Percentiles rank a stretch among this genome's conserved stretches.
phyloP scores from a whole-genome alignment of 1,140 invertebrate species.

The Papilio polyxenes region DNA sequence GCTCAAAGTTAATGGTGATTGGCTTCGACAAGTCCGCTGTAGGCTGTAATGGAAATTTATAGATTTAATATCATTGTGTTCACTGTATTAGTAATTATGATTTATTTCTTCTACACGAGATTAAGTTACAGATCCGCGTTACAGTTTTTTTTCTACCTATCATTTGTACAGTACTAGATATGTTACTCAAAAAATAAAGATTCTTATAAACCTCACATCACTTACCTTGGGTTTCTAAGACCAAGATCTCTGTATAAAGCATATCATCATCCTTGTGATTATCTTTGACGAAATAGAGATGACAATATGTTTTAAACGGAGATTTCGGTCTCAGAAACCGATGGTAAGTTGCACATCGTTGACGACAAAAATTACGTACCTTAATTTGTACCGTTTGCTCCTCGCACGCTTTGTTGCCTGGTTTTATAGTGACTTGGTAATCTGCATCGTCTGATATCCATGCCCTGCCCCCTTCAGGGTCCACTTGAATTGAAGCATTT shows the following conservation, averaged over 20 bases:
- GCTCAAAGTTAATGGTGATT: constrained; percentile 60
- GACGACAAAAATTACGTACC: constrained; percentile 48
- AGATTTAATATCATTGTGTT: too few species aligned
- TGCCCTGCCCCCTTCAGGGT: constrained; percentile 62
- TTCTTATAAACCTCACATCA: not conserved
- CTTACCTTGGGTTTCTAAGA: too few species aligned
- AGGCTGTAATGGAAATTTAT: constrained; percentile 57
- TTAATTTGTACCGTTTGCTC: constrained; percentile 61
- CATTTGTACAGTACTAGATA: not conserved
- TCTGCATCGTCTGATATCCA: constrained; percentile 55
- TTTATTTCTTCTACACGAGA: too few species aligned
- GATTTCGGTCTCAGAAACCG: too few species aligned
- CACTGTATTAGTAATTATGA: not conserved
- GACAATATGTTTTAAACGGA: too few species aligned
- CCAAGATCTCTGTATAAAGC: too few species aligned
- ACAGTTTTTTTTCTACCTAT: not conserved
- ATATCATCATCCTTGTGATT: too few species aligned
- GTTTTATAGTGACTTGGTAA: constrained; percentile 50
- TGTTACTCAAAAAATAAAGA: too few species aligned
- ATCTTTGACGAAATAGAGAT: too few species aligned
- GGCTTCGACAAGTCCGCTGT: constrained; percentile 69
- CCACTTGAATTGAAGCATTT: constrained; percentile 56
- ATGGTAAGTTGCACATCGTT: too few species aligned
- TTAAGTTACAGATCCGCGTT: not conserved
- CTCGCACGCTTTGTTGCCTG: constrained; percentile 60